These are phyloP conservation scores for Meandrusa payeni DNA, from an alignment of 2,888 invertebrate species.

Conservation along the genomic window DNA sequence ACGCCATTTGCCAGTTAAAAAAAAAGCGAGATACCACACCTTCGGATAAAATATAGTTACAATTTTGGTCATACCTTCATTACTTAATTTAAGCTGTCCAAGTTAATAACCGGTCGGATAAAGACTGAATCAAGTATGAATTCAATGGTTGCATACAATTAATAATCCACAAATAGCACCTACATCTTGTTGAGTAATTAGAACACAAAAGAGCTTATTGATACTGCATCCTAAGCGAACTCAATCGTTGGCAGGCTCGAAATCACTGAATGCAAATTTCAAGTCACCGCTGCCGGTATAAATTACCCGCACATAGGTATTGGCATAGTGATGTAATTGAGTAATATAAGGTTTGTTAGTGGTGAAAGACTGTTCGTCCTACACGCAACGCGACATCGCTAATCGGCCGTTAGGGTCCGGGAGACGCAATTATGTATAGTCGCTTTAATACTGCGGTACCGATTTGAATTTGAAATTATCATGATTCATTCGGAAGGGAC, in stretches of 20 bases:
- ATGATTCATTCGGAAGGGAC: slow-evolving; percentile 8
- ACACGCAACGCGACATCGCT: slow-evolving; percentile 41
- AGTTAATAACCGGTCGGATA: slow-evolving; percentile 12
- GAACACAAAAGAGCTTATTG: slow-evolving; percentile 27
- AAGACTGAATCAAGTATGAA: slow-evolving; percentile 9
- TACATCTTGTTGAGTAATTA: slow-evolving; percentile 36
- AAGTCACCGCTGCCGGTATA: slow-evolving; percentile 29
- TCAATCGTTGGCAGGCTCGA: slow-evolving; percentile 23
- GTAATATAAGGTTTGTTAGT: slow-evolving; percentile 41
- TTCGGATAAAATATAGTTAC: not conserved
- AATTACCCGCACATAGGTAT: slow-evolving; percentile 33
- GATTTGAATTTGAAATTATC: slow-evolving; percentile 21
- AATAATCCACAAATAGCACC: slow-evolving; percentile 24
- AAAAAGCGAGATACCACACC: not conserved
- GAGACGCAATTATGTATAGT: slow-evolving; percentile 9
- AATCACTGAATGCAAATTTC: slow-evolving; percentile 28
- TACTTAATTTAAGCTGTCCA: not conserved
- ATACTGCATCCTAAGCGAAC: slow-evolving; percentile 28
- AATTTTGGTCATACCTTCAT: not conserved
- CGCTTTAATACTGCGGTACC: slow-evolving; percentile 1
- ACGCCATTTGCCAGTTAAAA: too few species aligned
- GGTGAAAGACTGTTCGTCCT: slow-evolving; percentile 56
- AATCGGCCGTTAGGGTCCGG: slow-evolving; percentile 27
- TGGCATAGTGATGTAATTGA: slow-evolving; percentile 39
- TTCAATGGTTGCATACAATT: slow-evolving; percentile 14